Evolutionary conservation across 2,888 invertebrate genomes (phyloP), one percentile per base, ranked within the genome.

Genomic region (Drosophila barbarae): DNA sequence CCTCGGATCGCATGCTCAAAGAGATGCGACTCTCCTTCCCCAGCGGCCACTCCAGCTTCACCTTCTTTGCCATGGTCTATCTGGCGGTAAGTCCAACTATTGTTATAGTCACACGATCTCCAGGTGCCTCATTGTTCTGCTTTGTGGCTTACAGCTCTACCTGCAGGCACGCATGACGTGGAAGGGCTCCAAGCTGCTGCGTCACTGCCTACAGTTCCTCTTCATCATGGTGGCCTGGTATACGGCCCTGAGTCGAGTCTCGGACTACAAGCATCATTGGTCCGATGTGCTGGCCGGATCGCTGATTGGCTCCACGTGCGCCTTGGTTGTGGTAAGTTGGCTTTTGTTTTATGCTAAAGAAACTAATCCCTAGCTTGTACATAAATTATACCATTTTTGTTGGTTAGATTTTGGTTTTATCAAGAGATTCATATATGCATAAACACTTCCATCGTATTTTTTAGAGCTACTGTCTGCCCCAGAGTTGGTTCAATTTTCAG

Each of bases 191-290:
- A 94, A 93, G 87, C 91, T 99, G 59, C 89, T 97, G 49, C 93
- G 94, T 56, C 97, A 97, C 87, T 92, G 94, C n/a, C 89, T 97
- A 53, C 98, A 99, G 90, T 93, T 95, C 86, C 75, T 94, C 12
- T 92, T 95, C 54, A 90, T 98, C 69, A 91, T 94, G 89, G 90
- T 95, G 88, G 94, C 97, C 32, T 94, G 95, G 93, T 95, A 93
- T 89, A 96, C 96, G 10, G 94, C 95, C n/a, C 92, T 98, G 91
- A 95, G 96, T 49, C 92, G 98, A 35, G 93, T 99, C 36, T 96
- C 96, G 1, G 96, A 99, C 91, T 97, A 98, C 91, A 98, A 98
- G 88, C 98, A 99, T 90, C 98, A 99, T 87, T 98, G 98, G 96
- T 97, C 96, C 84, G 99, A 99, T 90, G 98, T 98, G 3, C 90